phyloP scores from a whole-genome alignment of 1,140 invertebrate species.

The Brachionus paranguensis region DNA sequence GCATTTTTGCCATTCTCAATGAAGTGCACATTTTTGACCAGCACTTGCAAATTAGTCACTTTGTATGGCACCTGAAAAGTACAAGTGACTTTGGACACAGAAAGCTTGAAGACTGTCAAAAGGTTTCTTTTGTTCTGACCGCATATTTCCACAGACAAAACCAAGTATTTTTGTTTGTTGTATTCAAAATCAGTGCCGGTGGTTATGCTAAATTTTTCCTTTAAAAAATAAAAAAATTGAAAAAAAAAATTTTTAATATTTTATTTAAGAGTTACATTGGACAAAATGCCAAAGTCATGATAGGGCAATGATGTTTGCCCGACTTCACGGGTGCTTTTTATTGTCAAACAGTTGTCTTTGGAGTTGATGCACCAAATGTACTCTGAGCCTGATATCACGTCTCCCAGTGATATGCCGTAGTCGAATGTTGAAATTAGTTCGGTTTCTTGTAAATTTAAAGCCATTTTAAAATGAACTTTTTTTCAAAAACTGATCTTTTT shows the following conservation, averaged over 20 bases:
- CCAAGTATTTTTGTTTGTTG: neutral
- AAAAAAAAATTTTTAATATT: neutral
- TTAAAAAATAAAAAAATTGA: neutral
- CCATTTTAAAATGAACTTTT: constrained; percentile 5
- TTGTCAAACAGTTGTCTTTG: neutral
- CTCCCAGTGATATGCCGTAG: neutral
- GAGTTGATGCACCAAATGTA: constrained; percentile 13
- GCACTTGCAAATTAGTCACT: neutral
- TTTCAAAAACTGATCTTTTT: neutral
- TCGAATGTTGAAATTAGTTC: constrained; percentile 21
- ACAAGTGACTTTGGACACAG: neutral
- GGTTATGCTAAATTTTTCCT: neutral
- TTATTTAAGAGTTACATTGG: neutral
- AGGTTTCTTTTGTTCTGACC: neutral
- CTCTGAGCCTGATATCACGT: neutral
- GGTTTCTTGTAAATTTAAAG: constrained; percentile 26
- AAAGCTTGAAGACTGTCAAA: neutral
- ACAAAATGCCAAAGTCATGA: neutral
- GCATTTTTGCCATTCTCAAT: constrained; percentile 4
- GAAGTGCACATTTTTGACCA: constrained; percentile 14
- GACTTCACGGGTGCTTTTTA: neutral
- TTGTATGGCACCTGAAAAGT: neutral
- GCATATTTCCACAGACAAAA: neutral
- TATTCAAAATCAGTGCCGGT: neutral
- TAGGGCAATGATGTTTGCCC: neutral